A percentile compares a stretch with the other conserved stretches of the same genome.
These are phyloP conservation scores for Bubo bubo DNA, from an alignment of 2,113 vertebrate genomes.

Conservation along the genomic window DNA sequence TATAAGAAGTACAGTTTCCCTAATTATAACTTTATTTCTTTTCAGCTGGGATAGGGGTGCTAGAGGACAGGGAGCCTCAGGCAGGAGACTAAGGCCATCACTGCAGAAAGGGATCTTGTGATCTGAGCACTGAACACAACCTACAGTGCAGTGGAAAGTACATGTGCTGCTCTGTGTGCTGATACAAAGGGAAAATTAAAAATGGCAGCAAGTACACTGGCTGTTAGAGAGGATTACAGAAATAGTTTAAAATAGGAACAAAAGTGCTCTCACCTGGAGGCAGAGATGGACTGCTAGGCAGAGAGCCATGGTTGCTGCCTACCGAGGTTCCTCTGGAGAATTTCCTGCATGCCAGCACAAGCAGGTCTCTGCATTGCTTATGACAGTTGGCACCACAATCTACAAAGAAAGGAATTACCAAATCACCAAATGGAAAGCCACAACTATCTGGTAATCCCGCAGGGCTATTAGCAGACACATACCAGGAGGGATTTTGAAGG, in stretches of 20 bases:
- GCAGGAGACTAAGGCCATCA: neutral
- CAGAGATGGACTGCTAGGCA: slow-evolving; percentile 89
- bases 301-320: slow-evolving; percentile 85
- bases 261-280: slow-evolving; percentile 81
- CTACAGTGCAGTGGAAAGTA: neutral
- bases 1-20: neutral
- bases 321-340: slow-evolving; percentile 84
- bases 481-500: neutral
- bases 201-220: neutral
- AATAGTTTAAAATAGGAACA: neutral
- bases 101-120: neutral
- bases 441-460: neutral
- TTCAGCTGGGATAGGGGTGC: neutral
- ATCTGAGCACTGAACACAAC: neutral
- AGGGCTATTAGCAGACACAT: neutral
- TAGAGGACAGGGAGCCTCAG: neutral
- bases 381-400: slow-evolving; percentile 97
- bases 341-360: slow-evolving; percentile 93
- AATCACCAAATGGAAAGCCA: neutral
- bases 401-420: slow-evolving; percentile 54
- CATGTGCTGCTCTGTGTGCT: neutral
- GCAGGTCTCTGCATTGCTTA: slow-evolving; percentile 93
- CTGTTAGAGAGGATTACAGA: neutral
- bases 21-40: neutral
- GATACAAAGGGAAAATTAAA: neutral